Evolutionary conservation across 2,888 invertebrate species (phyloP), one percentile per base, ranked within the genome.

Genomic region (Bugulina stolonifera): DNA sequence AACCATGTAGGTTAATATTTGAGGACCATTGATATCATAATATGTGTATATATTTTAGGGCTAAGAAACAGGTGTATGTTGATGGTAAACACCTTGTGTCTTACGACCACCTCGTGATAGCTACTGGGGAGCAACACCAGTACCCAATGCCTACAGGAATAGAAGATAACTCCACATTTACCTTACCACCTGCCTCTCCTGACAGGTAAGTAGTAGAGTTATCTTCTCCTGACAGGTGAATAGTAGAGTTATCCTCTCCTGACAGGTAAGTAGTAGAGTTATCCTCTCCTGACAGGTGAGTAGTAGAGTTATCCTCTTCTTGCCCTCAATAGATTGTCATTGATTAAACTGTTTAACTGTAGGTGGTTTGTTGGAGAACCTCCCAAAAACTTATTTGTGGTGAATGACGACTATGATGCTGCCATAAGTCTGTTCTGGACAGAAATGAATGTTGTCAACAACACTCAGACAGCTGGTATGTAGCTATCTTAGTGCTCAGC

Each of bases 71-170:
- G 69, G 80, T 84, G 22, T 75, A 77, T 27, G 81, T 84, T n/a
- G 79, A 82, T 73, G 76, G 76, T n/a, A 75, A 72, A n/a, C 75
- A 77, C 0, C 10, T 35, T 10, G 58, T 78, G 14, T 82, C 83
- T 1, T 85, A 83, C 73, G 84, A 85, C 76, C 82, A 84, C 73
- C 76, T 85, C 54, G 77, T 85, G 5, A 74, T 85, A 27, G 77
- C 81, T 73, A 81, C 81, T 0, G 85, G 85, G 2, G 76, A 76
- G 57, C 84, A 85, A 77, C 84, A 82, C 75, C 80, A 80, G 73
- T 73, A 79, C 2, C 81, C 81, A 1, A 76, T 77, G 54, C 84
- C 84, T 0, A 80, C 80, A 0, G 64, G 64, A 27, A 27, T 64
- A 10, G 64, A 64, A 10, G 14, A 22, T 32, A 64, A 64, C 32